Evolutionary conservation across 2,113 vertebrate species (phyloP), one percentile per base, ranked within the genome.

Genomic region (Glareola pratincola): DNA sequence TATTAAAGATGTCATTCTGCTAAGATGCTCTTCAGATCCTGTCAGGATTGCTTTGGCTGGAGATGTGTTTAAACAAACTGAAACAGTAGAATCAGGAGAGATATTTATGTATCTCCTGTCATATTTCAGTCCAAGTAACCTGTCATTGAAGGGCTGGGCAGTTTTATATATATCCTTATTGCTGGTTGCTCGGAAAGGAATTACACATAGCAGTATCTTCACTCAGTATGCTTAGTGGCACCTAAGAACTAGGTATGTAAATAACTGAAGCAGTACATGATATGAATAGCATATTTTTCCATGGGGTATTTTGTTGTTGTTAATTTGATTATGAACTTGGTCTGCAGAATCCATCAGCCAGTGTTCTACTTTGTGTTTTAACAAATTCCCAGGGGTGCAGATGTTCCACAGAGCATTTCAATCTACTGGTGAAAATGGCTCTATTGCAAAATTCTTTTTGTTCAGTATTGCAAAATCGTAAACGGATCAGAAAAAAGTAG

Each of bases 291-390:
- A 0, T 59, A 39, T 37, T 72, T 23, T 73, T 95, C 56, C 4
- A 0, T 26, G n/a, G 60, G 11, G 3, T 56, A 59, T 63, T 77
- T 43, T 68, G 68, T 47, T 83, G 10, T 59, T 79, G 64, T 43
- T 93, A 86, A 84, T 96, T 92, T 85, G 63, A 59, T 94, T 83
- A 87, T 51, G 36, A 88, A 39, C 26, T 89, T 85, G 34, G 71
- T 87, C 75, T 90, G 43, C 23, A 72, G 59, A 88, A 81, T 47
- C 12, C 36, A 54, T 79, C 48, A 60, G 30, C 24, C 45, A 56
- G 8, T 88, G 26, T 66, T 90, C 37, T 85, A 20, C 26, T 86
- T 80, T 4, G 3, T 71, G 53, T 84, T 88, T 87, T 50, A 88
- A 85, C 17, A 43, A 85, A 92, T 80, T 80, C 69, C 39, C 47